These are phyloP conservation scores for Drosophila bunnanda DNA, from an alignment of 2,888 invertebrate species.

Conservation along the genomic window DNA sequence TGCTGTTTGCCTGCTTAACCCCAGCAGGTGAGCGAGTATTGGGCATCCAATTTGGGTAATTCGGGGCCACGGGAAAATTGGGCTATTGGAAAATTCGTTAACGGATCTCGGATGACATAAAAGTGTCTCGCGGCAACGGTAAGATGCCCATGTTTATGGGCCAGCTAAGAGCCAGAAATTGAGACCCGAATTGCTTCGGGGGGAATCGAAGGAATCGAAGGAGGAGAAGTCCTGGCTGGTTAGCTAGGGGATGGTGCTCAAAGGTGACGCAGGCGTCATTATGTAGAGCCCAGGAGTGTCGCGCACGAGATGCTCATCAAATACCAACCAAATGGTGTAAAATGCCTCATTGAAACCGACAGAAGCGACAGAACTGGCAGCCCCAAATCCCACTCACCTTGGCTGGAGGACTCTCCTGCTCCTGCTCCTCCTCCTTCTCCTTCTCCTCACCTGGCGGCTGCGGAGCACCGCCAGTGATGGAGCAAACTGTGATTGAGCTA, in stretches of 20 bases:
- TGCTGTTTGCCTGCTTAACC: constrained; percentile 39
- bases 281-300: constrained; percentile 21
- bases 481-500: constrained; percentile 42
- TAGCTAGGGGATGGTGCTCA: constrained; percentile 6
- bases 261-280: constrained; percentile 39
- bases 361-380: constrained; percentile 15
- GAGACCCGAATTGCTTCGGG: constrained; percentile 6
- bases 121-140: constrained; percentile 48
- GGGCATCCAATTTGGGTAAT: constrained; percentile 56
- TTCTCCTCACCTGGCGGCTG: neutral
- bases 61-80: constrained; percentile 44
- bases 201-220: constrained; percentile 2
- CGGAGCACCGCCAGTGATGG: constrained; percentile 33
- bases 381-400: constrained; percentile 29
- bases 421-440: neutral
- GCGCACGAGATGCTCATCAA: constrained; percentile 68
- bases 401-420: neutral
- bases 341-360: constrained; percentile 75
- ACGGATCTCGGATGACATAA: constrained; percentile 71
- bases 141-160: constrained; percentile 42
- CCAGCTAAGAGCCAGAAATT: constrained; percentile 47
- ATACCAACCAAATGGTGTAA: constrained; percentile 76
- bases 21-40: constrained; percentile 21
- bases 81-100: constrained; percentile 75
- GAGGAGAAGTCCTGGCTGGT: neutral